A percentile compares a stretch with the other conserved stretches of the same genome.
Conservation (phyloP, 2,113 vertebrate genomes). For the Varanus salvator region DNA sequence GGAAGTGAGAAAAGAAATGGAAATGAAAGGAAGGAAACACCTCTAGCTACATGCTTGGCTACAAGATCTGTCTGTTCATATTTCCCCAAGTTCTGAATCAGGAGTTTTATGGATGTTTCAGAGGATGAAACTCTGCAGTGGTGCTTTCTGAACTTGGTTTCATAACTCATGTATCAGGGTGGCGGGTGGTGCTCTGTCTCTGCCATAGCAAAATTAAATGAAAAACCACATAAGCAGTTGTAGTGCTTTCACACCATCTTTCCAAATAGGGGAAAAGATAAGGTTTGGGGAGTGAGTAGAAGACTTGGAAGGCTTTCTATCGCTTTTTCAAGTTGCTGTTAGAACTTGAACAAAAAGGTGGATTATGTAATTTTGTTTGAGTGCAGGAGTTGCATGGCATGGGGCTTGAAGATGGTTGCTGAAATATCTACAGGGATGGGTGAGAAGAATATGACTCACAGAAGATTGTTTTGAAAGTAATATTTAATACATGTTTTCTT, state of each 20-base stretch:
- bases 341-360: neutral
- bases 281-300: too few relatives aligned
- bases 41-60: neutral
- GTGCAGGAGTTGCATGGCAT: neutral
- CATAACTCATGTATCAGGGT: neutral
- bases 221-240: neutral
- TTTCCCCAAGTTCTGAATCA: neutral
- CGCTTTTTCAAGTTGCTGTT: neutral
- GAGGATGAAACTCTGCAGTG: neutral
- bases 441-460: slow-evolving; percentile 41
- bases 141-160: neutral
- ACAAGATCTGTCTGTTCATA: neutral
- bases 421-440: neutral
- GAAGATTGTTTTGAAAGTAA: slow-evolving; percentile 38
- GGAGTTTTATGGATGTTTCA: neutral
- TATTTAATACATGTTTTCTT: slow-evolving; percentile 37
- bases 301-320: neutral
- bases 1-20: too few relatives aligned
- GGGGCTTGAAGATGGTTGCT: slow-evolving; percentile 14
- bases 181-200: too few relatives aligned
- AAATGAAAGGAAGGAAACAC: too few relatives aligned
- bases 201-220: too few relatives aligned
- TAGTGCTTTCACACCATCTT: neutral
- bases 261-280: neutral
- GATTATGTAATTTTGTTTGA: neutral